Conservation (phyloP, 92 coral and sea anemone species). For the Actinostola sp. region DNA sequence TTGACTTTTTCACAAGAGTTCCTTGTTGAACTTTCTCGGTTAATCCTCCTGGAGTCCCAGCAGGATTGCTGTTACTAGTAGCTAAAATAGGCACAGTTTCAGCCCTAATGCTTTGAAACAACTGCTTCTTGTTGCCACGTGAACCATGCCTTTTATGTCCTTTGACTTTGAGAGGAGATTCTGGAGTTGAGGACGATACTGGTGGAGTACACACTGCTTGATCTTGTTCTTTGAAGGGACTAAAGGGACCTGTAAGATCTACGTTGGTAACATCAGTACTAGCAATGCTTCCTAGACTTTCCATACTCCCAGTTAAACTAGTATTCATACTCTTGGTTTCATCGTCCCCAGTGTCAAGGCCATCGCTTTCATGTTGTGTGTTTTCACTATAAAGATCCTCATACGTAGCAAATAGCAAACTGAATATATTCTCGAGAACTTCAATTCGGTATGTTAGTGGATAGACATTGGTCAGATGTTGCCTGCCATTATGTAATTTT, state of each 20-base stretch:
- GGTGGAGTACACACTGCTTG: slow-evolving; percentile 6
- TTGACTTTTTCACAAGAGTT: neutral
- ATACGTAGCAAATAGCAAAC: slow-evolving; percentile 87
- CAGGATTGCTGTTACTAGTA: neutral
- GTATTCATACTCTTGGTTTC: slow-evolving; percentile 84
- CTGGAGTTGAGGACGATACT: slow-evolving; percentile 15
- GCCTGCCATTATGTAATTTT: slow-evolving; percentile 64
- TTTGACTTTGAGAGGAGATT: slow-evolving; percentile 20
- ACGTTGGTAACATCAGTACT: slow-evolving; percentile 64
- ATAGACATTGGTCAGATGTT: slow-evolving; percentile 72
- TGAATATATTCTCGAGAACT: slow-evolving; percentile 84
- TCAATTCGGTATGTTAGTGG: slow-evolving; percentile 92
- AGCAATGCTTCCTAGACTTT: slow-evolving; percentile 80
- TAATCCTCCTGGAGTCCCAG: neutral
- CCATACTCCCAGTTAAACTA: slow-evolving; percentile 87
- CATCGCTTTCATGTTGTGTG: slow-evolving; percentile 86
- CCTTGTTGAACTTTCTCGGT: neutral
- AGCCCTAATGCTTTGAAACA: slow-evolving; percentile 52
- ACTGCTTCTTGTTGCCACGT: slow-evolving; percentile 41
- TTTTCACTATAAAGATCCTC: slow-evolving; percentile 80
- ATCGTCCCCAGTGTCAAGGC: slow-evolving; percentile 81
- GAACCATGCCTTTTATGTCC: slow-evolving; percentile 18
- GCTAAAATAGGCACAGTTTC: slow-evolving; percentile 38
- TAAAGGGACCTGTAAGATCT: slow-evolving; percentile 24
- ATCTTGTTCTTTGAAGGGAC: slow-evolving; percentile 64